Conservation (phyloP, 2,113 vertebrate species). For the Anolis carolinensis region DNA sequence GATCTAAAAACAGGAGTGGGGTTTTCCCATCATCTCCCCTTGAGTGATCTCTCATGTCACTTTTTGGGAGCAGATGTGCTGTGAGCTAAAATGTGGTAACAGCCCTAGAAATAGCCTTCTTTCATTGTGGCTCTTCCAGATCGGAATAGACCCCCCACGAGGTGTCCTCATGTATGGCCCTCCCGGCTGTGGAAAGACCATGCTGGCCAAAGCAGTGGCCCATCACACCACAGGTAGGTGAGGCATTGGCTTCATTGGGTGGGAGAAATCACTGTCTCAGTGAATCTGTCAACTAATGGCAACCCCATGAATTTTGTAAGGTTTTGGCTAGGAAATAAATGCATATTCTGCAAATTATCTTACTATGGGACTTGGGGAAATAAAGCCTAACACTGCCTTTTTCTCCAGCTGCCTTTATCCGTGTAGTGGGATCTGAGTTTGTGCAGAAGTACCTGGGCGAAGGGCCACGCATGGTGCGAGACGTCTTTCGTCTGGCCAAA, state of each 20-base stretch:
- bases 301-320: no score
- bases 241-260: accelerated
- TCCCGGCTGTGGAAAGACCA: conserved; percentile 93
- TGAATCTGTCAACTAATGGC: no score
- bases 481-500: conserved; percentile 95
- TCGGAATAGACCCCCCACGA: conserved; percentile 92
- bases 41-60: no score
- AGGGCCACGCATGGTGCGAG: conserved; percentile 93
- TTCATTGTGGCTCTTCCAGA: conserved; percentile 71
- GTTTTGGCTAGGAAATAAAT: no score
- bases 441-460: conserved; percentile 97
- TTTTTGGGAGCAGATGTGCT: accelerated
- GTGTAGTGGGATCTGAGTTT: conserved; percentile 94
- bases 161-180: conserved; percentile 95
- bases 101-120: accelerated
- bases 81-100: background rate
- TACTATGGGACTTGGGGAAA: background rate
- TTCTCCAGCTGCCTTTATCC: conserved; percentile 89
- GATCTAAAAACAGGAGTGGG: background rate
- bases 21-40: background rate
- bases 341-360: no score
- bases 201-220: conserved; percentile 94
- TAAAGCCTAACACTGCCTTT: background rate
- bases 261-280: background rate
- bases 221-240: conserved; percentile 91